Percentiles rank a stretch among this genome's conserved stretches.
phyloP scores from a whole-genome alignment of 64 coral and sea anemone species.

The Porites australiensis region DNA sequence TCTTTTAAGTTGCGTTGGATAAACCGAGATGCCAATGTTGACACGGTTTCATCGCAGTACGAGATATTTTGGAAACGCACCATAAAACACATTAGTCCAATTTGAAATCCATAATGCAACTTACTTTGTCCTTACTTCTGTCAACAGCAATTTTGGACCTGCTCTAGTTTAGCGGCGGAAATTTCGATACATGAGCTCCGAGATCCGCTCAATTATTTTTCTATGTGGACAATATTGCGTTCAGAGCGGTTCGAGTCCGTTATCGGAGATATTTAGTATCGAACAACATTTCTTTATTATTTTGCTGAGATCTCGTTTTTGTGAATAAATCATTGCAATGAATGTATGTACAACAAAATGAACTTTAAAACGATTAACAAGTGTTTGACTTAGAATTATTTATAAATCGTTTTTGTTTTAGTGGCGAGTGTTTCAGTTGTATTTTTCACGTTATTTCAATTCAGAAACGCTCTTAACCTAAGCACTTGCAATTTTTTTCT shows the following conservation, averaged over 20 bases:
- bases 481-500: background rate
- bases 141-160: background rate
- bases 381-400: background rate
- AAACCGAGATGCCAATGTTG: background rate
- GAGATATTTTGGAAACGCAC: background rate
- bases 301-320: background rate
- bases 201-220: background rate
- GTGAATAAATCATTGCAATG: background rate
- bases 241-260: background rate
- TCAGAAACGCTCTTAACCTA: background rate
- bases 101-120: background rate
- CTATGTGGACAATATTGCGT: too few relatives aligned
- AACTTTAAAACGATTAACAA: background rate
- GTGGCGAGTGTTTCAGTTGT: background rate
- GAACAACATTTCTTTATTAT: background rate
- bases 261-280: background rate
- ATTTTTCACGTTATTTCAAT: background rate
- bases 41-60: slow-evolving; percentile 13
- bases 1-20: background rate
- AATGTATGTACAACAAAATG: background rate
- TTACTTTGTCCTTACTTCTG: background rate
- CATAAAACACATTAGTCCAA: background rate
- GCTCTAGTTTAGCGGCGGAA: background rate
- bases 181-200: background rate
- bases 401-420: background rate